A percentile compares a stretch with the other conserved stretches of the same genome.
Conservation (phyloP, 2,113 vertebrate genomes). For the Manacus vitellinus region DNA sequence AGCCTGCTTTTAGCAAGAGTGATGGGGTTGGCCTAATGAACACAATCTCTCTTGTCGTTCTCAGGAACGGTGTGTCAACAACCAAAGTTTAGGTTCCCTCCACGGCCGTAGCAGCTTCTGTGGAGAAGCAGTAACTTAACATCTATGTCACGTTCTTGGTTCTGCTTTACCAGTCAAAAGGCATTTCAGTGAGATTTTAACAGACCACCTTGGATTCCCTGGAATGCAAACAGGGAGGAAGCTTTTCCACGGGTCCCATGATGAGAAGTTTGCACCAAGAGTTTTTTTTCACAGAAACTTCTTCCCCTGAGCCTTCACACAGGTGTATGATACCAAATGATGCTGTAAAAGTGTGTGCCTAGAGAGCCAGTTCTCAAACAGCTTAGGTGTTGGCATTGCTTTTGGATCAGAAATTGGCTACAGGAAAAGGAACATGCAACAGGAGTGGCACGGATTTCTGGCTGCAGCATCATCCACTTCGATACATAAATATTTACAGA, state of each 20-base stretch:
- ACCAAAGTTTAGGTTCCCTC: not conserved
- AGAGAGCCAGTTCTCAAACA: not conserved
- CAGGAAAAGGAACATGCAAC: not conserved
- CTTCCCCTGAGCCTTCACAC: not conserved
- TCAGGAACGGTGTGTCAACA: not conserved
- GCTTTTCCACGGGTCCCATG: not conserved
- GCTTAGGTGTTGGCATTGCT: not conserved
- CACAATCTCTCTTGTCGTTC: slow-evolving; percentile 9
- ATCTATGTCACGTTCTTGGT: not conserved
- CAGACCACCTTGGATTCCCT: not conserved
- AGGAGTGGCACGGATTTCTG: not conserved
- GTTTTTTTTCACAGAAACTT: not conserved
- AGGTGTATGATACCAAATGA: not conserved
- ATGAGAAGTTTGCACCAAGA: not conserved
- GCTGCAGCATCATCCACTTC: not conserved
- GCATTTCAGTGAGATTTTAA: not conserved
- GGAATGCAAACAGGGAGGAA: not conserved
- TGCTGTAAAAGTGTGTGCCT: not conserved
- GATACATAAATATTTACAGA: not conserved
- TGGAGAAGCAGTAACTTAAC: not conserved
- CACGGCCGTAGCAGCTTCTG: slow-evolving; percentile 12
- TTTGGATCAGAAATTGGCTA: not conserved
- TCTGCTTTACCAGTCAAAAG: not conserved
- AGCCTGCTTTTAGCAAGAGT: slow-evolving; percentile 55
- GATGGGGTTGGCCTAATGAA: slow-evolving; percentile 37